phyloP scores from a whole-genome alignment of 1,140 invertebrate genomes.

The Acromyrmex echinatior region DNA sequence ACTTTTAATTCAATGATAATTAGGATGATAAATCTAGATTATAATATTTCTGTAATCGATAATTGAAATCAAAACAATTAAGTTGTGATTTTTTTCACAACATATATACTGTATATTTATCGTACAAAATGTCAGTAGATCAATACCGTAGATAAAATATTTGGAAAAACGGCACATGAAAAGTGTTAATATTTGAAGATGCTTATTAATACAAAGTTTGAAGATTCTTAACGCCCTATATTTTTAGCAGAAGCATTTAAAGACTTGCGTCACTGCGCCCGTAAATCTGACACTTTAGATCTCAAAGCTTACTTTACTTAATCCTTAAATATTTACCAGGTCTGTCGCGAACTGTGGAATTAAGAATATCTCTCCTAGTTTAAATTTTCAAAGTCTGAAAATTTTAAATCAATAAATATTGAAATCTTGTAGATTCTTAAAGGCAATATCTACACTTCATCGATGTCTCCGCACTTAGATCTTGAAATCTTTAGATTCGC shows the following conservation, averaged over 20 bases:
- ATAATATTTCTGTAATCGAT: constrained; percentile 4
- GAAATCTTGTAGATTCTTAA: background rate
- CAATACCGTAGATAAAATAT: background rate
- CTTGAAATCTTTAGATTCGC: constrained; percentile 3
- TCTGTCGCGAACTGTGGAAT: constrained; percentile 8
- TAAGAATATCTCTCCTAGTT: constrained; percentile 18
- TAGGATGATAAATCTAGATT: background rate
- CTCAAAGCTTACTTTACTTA: constrained; percentile 33
- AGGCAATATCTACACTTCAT: background rate
- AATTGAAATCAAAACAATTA: background rate
- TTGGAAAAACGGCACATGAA: background rate
- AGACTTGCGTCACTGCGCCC: background rate
- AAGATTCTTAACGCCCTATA: background rate
- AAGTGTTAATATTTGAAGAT: constrained; percentile 16
- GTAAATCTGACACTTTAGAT: constrained; percentile 25
- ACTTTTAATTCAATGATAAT: constrained; percentile 1
- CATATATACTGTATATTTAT: background rate
- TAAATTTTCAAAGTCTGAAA: constrained; percentile 19
- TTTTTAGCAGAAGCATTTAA: constrained; percentile 33
- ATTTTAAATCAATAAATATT: constrained; percentile 32
- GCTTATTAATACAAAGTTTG: background rate
- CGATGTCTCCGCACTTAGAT: constrained; percentile 5
- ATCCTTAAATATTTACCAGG: constrained; percentile 44
- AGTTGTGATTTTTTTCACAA: background rate
- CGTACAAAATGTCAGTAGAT: background rate